Base-by-base conservation (phyloP, 1,140 invertebrate species). In the Drosophila truncata region DNA sequence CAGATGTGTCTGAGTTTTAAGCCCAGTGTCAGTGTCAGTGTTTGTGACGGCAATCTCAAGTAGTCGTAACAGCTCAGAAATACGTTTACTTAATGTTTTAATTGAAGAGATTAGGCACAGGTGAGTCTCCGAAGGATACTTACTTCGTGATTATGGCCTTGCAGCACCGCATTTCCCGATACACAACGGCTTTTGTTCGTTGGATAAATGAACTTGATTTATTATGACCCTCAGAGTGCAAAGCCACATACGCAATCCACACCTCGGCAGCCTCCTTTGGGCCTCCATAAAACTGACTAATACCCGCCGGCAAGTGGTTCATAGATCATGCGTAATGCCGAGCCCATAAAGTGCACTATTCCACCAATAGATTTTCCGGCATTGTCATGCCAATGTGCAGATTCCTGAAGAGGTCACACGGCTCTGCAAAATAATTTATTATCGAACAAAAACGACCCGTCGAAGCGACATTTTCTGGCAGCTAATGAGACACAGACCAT, bases 401-500 rank as follows among this genome's bases (percentile, higher is more conserved):
- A 47, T 64, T 73, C 46, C 33, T 39, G 27, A 27, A 54, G 35
- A 46, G 41, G 47, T 23, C n/a, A 23, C n/a, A 29, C 25, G 10
- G 47, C 66, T 62, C 27, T 52, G 70, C 44, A 64, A 23, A 35
- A 70, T 78, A 82, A 78, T 78, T 74, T 74, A 78, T 82, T 49
- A 41, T n/a, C 49, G 16, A 31, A 41, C 18, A 42, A 42, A 29
- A 27, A 54, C 13, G 23, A 35, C n/a, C 10, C 27, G 7, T 33
- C 11, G 20, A 35, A 13, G 37, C 31, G 25, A 54, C 29, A 69
- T 42, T 52, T 63, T 18, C 20, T n/a, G 44, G 29, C 29, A 39
- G 58, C 41, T 80, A 83, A 72, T 76, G 62, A 57, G 59, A 70
- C 46, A 72, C 62, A 59, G 67, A 63, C 14, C 67, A 82, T 82